phyloP scores from a whole-genome alignment of 2,888 invertebrate genomes.

The Temnothorax ravouxi region DNA sequence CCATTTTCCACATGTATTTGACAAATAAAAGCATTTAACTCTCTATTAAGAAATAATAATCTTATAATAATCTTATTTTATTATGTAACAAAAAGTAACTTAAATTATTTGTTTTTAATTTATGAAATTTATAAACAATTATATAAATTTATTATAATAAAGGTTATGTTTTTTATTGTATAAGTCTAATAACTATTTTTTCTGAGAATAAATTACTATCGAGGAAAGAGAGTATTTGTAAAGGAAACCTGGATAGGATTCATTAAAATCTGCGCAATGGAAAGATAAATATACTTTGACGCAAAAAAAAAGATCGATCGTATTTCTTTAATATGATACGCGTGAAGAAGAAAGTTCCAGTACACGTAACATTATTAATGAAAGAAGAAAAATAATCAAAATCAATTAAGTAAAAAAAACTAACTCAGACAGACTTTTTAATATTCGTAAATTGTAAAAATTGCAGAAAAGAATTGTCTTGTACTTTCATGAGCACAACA shows the following conservation, averaged over 20 bases:
- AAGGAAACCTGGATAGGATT: neutral
- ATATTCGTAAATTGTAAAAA: neutral
- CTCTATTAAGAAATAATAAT: neutral
- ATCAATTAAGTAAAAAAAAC: neutral
- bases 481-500: neutral
- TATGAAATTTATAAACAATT: neutral
- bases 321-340: neutral
- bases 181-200: neutral
- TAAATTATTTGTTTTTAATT: neutral
- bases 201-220: neutral
- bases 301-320: neutral
- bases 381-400: neutral
- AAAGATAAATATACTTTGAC: constrained; percentile 6
- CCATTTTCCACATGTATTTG: neutral
- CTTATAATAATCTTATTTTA: neutral
- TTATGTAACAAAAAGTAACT: neutral
- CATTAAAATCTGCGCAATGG: constrained; percentile 20
- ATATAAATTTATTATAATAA: neutral
- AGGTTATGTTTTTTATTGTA: neutral
- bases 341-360: neutral
- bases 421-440: neutral
- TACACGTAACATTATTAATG: neutral
- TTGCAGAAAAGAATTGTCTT: neutral
- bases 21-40: neutral
- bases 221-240: neutral